Percentiles rank a stretch among this genome's conserved stretches.
Conservation (phyloP, 2,797 vertebrate genomes). For the Moxostoma hubbsi region DNA sequence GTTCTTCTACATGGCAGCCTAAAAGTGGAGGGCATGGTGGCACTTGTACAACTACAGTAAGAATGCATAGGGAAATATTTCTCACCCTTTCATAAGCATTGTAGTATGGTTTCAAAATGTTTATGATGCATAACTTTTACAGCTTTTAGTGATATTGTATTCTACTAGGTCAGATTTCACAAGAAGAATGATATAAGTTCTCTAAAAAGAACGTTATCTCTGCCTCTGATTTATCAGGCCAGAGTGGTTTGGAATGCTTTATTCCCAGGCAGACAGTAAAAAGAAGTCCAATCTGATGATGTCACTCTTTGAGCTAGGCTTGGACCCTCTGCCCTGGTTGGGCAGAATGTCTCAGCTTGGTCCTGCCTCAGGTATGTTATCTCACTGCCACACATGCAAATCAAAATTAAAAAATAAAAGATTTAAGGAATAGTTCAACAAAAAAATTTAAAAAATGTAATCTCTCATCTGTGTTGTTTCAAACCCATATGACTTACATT, state of each 20-base stretch:
- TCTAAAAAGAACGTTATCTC: neutral
- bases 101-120: too few relatives aligned
- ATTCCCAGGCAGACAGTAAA: slow-evolving; percentile 99
- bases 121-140: neutral
- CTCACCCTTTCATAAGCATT: neutral
- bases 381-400: neutral
- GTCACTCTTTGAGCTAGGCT: slow-evolving; percentile 94
- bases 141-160: neutral
- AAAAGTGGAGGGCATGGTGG: slow-evolving; percentile 99
- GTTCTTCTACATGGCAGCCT: slow-evolving; percentile 96
- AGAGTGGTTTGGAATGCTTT: slow-evolving; percentile 98
- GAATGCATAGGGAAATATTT: slow-evolving; percentile 12
- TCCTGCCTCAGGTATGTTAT: slow-evolving; percentile 90
- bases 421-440: too few relatives aligned
- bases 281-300: slow-evolving; percentile 99
- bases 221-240: slow-evolving; percentile 72
- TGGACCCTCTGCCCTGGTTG: slow-evolving; percentile 94
- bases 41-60: slow-evolving; percentile 95
- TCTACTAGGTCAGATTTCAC: neutral
- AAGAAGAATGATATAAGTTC: neutral
- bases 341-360: slow-evolving; percentile 94
- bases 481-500: too few relatives aligned
- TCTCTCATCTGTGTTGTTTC: too few relatives aligned
- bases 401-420: neutral
- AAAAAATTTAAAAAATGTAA: too few relatives aligned